Evolutionary conservation across 2,113 vertebrate species (phyloP), one percentile per base, ranked within the genome.

Genomic region (Marmota flaviventris): DNA sequence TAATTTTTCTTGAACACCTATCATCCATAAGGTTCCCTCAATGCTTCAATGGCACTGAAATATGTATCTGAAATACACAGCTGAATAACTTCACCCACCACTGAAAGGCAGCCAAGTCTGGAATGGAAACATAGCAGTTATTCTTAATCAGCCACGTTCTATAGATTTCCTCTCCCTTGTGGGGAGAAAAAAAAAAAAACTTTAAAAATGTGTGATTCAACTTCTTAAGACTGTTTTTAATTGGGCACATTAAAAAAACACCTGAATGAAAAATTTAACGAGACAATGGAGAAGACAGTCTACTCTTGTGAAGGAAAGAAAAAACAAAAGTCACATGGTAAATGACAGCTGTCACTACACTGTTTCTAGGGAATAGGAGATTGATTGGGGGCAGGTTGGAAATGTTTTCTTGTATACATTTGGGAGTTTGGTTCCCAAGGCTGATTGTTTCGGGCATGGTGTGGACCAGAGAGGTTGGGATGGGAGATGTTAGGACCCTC

Each of bases 61-160:
- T 93, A 95, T 67, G 83, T 67, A 87, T 96, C 89, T 95, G 96
- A 93, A 95, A 97, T 85, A 95, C 93, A 97, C 2, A 96, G 95
- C 95, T 95, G 94, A 95, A 97, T 90, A 96, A 73, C 48, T 98
- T 98, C 96, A 96, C 96, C 95, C 5, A 85, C 98, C 94, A 96
- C 98, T 94, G 97, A 96, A 97, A 98, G 53, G 91, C 86, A 96
- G 78, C 67, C 97, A 98, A 96, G 95, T 96, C 98, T 98, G 96
- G 95, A 97, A 97, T 82, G 97, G 94, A 97, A 98, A 97, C 97
- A 97, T 92, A 95, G 96, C 97, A 96, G 97, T 97, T 97, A 98
- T 96, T 97, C 96, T 97, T 78, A 96, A 98, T 97, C 96, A 96
- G 96, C 96, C 96, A 97, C 67, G 79, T 88, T 95, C 95, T 95